A percentile compares a stretch with the other conserved stretches of the same genome.
Evolutionary conservation across 37 sponge, comb jelly and placozoan species (phyloP).

Genomic region (Cladorhizidae sp.): DNA sequence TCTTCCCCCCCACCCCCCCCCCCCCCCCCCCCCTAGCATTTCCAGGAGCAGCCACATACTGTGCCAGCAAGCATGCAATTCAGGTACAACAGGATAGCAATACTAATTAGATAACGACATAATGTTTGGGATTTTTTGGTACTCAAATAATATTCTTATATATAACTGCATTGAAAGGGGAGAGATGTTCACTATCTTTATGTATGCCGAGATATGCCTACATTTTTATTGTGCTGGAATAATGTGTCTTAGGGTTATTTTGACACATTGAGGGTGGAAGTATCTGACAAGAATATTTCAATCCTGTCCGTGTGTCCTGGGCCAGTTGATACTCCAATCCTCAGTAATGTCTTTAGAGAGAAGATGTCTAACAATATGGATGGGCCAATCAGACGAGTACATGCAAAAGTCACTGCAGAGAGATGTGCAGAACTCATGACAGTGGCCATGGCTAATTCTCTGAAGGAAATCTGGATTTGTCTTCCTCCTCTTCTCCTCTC

Average conservation of each 20-base stretch:
- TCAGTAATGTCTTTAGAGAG: constrained; percentile 26
- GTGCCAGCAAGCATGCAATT: too few species aligned
- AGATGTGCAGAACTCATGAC: constrained; percentile 83
- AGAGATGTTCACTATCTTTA: too few species aligned
- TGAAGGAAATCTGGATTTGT: constrained; percentile 92
- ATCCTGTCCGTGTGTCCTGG: constrained; percentile 88
- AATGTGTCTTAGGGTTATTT: constrained; percentile 78
- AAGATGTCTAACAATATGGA: background rate
- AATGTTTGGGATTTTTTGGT: too few species aligned
- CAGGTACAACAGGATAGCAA: too few species aligned
- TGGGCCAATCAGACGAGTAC: background rate
- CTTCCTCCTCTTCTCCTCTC: constrained; percentile 75
- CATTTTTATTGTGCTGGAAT: too few species aligned
- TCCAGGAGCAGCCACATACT: too few species aligned
- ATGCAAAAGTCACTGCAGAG: constrained; percentile 31
- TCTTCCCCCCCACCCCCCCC: too few species aligned
- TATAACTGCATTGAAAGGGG: too few species aligned
- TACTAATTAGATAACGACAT: too few species aligned
- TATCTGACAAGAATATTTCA: constrained; percentile 55
- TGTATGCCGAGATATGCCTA: too few species aligned
- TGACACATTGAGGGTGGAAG: constrained; percentile 82
- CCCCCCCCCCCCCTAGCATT: too few species aligned
- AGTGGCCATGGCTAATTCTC: constrained; percentile 84
- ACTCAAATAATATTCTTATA: too few species aligned
- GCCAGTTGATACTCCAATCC: constrained; percentile 64